Base-by-base conservation (phyloP, 2,888 invertebrate species). In the Erpobdella octoculata region DNA sequence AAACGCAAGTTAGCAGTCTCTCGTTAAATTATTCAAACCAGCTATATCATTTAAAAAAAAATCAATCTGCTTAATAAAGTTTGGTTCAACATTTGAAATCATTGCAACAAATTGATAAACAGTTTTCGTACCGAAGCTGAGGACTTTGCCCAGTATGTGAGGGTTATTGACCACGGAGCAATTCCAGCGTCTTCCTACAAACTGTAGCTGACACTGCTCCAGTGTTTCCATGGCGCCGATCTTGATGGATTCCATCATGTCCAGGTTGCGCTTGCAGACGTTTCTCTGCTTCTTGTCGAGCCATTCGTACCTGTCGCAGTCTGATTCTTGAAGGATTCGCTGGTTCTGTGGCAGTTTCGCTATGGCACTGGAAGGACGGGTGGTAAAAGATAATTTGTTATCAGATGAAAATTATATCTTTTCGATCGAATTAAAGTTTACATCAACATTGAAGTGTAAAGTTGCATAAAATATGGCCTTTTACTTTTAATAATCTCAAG, bases 171-270 rank as follows among this genome's bases (percentile, higher is more conserved):
- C 33, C n/a, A 53, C 33, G 33, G 46, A 46, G 46, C 73, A 73
- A 53, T 73, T 73, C 73, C 73, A 73, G 28, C 71, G 53, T 33
- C 73, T 65, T 21, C 38, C 65, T 21, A 37, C 46, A 33, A 73
- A 71, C 68, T 73, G 73, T n/a, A n/a, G 28, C 48, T 73, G 73
- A 38, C 73, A 73, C 35, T 73, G 65, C 0, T 71, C 67, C 37
- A 73, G 65, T 25, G 73, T 53, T 41, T 67, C 61, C 31, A 58
- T 38, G 12, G 73, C 73, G 28, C 73, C 73, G 21, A 46, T 33
- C 65, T 58, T 71, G 28, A 73, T 71, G 2, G 73, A 28, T 12
- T 61, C 66, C 71, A 73, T 71, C 71, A 73, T 65, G 12, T 73
- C 73, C 31, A 73, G n/a, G 67, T 66, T 73, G 15, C 62, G 33